Conservation (phyloP, 2,888 invertebrate genomes). For the Julus scandinavius region DNA sequence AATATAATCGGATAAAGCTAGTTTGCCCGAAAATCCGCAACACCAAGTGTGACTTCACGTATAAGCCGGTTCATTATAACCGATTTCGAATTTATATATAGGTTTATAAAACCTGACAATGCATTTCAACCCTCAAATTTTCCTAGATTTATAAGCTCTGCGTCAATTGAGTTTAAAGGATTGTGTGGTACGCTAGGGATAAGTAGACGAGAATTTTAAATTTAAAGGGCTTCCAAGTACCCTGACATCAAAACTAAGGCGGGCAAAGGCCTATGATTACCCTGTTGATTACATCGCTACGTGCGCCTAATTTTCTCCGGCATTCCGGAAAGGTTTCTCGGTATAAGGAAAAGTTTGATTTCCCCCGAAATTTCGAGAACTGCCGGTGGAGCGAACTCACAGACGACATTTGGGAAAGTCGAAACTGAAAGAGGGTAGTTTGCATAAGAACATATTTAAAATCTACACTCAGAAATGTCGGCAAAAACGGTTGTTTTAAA, state of each 20-base stretch:
- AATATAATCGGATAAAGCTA: no score
- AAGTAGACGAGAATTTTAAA: neutral
- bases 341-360: neutral
- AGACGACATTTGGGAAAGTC: neutral
- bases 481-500: neutral
- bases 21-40: no score
- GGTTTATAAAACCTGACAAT: neutral
- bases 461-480: neutral
- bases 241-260: neutral
- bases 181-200: neutral
- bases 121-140: neutral
- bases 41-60: no score
- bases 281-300: neutral
- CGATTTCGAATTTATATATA: neutral
- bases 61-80: neutral
- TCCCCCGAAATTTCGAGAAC: neutral
- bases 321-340: neutral
- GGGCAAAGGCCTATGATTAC: neutral
- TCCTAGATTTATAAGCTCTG: neutral
- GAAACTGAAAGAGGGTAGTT: neutral
- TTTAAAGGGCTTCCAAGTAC: neutral
- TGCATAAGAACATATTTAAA: constrained; percentile 1
- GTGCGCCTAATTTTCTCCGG: neutral
- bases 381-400: neutral
- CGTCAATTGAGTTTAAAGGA: neutral